Conservation (phyloP, 2,888 invertebrate genomes). For the Drosophila kuntzei region DNA sequence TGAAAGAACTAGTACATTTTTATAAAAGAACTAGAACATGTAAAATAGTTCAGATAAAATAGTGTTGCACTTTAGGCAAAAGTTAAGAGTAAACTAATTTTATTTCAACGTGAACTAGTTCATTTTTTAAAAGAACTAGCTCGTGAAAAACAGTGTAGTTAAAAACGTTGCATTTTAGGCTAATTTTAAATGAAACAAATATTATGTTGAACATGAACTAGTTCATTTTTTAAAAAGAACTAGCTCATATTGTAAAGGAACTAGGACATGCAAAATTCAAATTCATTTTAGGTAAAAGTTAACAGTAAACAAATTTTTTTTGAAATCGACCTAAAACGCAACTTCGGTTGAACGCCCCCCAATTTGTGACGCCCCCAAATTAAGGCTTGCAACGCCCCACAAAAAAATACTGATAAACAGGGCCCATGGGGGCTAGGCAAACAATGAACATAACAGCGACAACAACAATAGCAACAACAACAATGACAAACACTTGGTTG, state of each 20-base stretch:
- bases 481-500: conserved; percentile 47
- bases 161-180: no score
- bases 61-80: no score
- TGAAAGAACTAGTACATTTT: conserved; percentile 16
- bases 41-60: no score
- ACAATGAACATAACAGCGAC: conserved; percentile 35
- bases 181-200: no score
- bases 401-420: conserved; percentile 39
- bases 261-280: no score
- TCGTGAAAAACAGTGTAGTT: no score
- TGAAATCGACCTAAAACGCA: conserved; percentile 1
- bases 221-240: not conserved
- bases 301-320: not conserved
- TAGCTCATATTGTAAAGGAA: no score
- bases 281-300: not conserved
- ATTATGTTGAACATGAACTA: conserved; percentile 4
- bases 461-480: conserved; percentile 20
- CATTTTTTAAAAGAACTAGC: not conserved
- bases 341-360: conserved; percentile 42
- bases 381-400: conserved; percentile 38
- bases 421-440: conserved; percentile 31
- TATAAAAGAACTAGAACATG: no score
- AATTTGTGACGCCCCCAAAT: conserved; percentile 39
- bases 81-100: no score
- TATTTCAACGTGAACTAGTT: no score